phyloP scores from a whole-genome alignment of 1,140 invertebrate species.

The Drosophila takahashii region DNA sequence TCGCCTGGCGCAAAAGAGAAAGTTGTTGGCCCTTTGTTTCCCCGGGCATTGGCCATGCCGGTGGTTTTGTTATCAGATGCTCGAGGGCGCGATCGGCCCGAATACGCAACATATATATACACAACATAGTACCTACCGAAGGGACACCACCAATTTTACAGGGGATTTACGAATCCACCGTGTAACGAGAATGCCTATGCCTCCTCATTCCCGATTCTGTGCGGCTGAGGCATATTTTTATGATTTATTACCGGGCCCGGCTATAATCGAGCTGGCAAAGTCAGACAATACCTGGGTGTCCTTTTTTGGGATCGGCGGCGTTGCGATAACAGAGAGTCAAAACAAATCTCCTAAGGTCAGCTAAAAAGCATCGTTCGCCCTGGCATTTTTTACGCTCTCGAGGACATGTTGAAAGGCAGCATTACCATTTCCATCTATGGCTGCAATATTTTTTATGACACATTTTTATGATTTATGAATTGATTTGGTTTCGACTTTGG shows the following conservation, averaged over 20 bases:
- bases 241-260: constrained; percentile 78
- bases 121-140: constrained; percentile 37
- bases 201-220: constrained; percentile 36
- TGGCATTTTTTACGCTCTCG: constrained; percentile 70
- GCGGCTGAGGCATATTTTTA: constrained; percentile 71
- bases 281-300: constrained; percentile 69
- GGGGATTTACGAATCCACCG: constrained; percentile 74
- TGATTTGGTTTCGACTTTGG: constrained; percentile 68
- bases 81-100: constrained; percentile 72
- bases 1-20: constrained; percentile 69
- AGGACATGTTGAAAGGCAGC: constrained; percentile 78
- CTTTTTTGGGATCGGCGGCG: constrained; percentile 25
- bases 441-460: constrained; percentile 74
- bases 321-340: constrained; percentile 72
- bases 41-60: constrained; percentile 53
- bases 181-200: constrained; percentile 73
- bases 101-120: constrained; percentile 7
- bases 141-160: constrained; percentile 69
- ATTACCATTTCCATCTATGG: constrained; percentile 56
- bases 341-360: constrained; percentile 70
- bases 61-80: constrained; percentile 83
- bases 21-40: constrained; percentile 74
- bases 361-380: constrained; percentile 58
- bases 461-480: constrained; percentile 84
- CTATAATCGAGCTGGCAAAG: constrained; percentile 69